Evolutionary conservation across 2,113 vertebrate species (phyloP), one percentile per base, ranked within the genome.

Genomic region (Poeciliopsis turrubarensis): DNA sequence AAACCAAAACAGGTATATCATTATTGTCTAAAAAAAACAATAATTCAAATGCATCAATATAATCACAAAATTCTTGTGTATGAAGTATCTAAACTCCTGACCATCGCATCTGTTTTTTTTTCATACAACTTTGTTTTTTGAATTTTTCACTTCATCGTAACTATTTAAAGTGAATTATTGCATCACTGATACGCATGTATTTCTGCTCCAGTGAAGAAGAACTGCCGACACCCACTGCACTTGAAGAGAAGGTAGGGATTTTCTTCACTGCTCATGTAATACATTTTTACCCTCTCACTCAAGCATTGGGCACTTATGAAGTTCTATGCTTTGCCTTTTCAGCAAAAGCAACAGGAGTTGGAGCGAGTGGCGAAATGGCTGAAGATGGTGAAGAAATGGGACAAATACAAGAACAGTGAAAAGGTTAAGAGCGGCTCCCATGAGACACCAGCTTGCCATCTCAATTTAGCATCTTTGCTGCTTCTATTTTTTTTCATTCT

Each of bases 311-410:
- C n/a, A 47, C 32, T 26, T 22, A 64, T 72, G 6, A 26, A 31
- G 54, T 17, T 67, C 30, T 63, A 0, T 65, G 25, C 78, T 72
- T 70, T 57, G 44, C 44, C 69, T 81, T 61, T 27, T 26, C 82
- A 98, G 97, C 95, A 95, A 92, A 98, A 97, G 77, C 93, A 92
- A 9, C 96, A 95, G 72, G 96, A 97, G 84, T 90, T 97, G 0
- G 96, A 97, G 88, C 94, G 97, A 0, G 95, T 96, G 81, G 93
- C 94, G 84, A 98, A 98, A 92, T 98, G 97, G 97, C 80, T 98
- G 39, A 98, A 97, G 93, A 98, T 98, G 96, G 92, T 96, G 85
- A 96, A 95, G 93, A 97, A 96, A 51, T 98, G 97, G 97, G 76
- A 93, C 34, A 98, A 97, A 86, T 98, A 98, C 91, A 94, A 87